Conservation (phyloP, 2,888 invertebrate species). For the Drosophila aldrichi region DNA sequence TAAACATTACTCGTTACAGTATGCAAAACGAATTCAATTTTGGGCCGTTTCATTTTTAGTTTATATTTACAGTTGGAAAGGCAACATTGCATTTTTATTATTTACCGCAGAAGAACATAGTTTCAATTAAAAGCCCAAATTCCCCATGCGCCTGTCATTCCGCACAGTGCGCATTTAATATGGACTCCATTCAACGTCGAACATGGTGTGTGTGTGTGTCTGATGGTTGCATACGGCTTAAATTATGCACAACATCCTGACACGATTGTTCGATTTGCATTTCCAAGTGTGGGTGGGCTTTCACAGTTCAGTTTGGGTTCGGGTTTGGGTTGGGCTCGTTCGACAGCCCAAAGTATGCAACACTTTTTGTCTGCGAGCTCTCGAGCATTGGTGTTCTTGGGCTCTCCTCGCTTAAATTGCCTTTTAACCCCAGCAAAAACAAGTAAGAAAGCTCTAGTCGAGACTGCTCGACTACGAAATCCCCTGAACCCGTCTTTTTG, state of each 20-base stretch:
- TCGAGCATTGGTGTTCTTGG: not conserved
- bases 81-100: constrained; percentile 55
- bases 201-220: constrained; percentile 18
- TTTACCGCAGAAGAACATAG: constrained; percentile 46
- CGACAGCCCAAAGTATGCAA: constrained; percentile 31
- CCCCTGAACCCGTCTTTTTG: too few species aligned
- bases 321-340: constrained; percentile 5
- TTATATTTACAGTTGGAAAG: constrained; percentile 11
- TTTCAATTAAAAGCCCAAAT: constrained; percentile 59
- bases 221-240: constrained; percentile 35
- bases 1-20: constrained; percentile 22
- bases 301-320: not conserved
- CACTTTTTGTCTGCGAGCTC: constrained; percentile 32
- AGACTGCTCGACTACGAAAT: too few species aligned
- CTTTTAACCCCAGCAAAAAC: constrained; percentile 24
- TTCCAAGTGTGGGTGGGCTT: constrained; percentile 27
- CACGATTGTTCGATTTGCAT: constrained; percentile 72
- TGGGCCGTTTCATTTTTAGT: constrained; percentile 21
- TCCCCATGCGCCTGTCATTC: constrained; percentile 45
- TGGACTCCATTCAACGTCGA: constrained; percentile 26
- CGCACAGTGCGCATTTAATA: constrained; percentile 38
- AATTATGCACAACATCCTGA: constrained; percentile 59
- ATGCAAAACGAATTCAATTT: constrained; percentile 14
- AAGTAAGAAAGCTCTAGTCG: too few species aligned
- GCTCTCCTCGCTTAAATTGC: constrained; percentile 40